Conservation (phyloP, 2,113 vertebrate genomes). For the Rhadina sibilatrix region DNA sequence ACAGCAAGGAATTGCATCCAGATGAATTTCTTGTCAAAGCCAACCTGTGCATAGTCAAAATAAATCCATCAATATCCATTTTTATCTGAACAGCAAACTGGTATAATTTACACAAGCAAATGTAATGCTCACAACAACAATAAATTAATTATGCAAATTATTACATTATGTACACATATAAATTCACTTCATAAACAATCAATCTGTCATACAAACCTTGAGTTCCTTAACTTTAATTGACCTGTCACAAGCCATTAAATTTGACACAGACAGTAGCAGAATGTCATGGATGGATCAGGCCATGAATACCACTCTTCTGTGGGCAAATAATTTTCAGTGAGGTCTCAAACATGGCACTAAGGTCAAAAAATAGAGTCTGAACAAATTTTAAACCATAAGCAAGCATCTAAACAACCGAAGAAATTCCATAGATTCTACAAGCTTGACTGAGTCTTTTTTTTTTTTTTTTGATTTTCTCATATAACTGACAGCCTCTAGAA, state of each 20-base stretch:
- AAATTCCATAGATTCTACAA: neutral
- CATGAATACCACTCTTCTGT: neutral
- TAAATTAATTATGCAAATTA: constrained; percentile 31
- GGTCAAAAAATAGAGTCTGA: neutral
- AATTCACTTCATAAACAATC: constrained; percentile 30
- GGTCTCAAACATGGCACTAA: neutral
- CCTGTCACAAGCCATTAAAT: constrained; percentile 28
- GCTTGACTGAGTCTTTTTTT: neutral
- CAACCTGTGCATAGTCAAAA: constrained; percentile 8
- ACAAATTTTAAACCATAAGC: neutral
- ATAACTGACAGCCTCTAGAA: neutral
- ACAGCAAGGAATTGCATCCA: neutral
- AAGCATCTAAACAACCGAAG: neutral
- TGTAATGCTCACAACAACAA: constrained; percentile 15
- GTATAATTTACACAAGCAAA: constrained; percentile 27
- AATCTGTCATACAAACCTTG: neutral
- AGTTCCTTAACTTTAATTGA: constrained; percentile 7
- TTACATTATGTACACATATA: constrained; percentile 22
- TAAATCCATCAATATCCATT: constrained; percentile 27
- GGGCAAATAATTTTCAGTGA: neutral
- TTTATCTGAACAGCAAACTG: constrained; percentile 21
- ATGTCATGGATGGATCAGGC: neutral
- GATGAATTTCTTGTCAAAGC: neutral
- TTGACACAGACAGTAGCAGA: neutral
- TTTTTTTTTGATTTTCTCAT: neutral